Evolutionary conservation across 2,888 invertebrate genomes (phyloP), one percentile per base, ranked within the genome.

Genomic region (Drosophila subsilvestris): DNA sequence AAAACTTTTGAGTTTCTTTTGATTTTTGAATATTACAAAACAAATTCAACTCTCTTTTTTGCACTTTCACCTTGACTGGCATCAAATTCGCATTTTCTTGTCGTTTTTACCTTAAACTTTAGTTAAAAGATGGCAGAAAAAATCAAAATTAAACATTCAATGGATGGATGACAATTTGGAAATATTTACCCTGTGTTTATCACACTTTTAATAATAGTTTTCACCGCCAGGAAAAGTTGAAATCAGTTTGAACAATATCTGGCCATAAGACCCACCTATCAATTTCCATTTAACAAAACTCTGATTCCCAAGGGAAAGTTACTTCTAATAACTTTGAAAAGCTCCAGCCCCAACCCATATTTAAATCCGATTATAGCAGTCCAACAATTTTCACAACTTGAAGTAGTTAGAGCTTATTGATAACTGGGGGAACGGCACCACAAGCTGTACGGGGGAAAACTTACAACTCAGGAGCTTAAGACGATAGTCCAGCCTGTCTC

Each of bases 351-450:
- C 29, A 9, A 10, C 29, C 12, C 32, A 20, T 47, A 43, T 57
- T 29, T 48, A 68, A 66, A 66, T 56, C 65, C 57, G 65, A 68
- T 66, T 66, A 57, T 68, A 14, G n/a, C 18, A 56, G 57, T 10
- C 69, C 69, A 43, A 56, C 68, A 66, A 43, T 68, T 68, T 32
- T 43, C 69, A 42, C 69, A 68, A 49, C 48, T 66, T 68, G 29
- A 1, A 56, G 68, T 56, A 66, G 58, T 68, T 66, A 49, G 14
- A 68, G 57, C 47, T 68, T 69, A 66, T 66, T 68, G 65, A 68
- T 66, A 66, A 43, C 57, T 57, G 29, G 42, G 29, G 54, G 54
- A 66, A 66, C 53, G 54, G 56, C 42, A 68, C 37, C 65, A 37
- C 69, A 68, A 32, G 12, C 12, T 32, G 32, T 32, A 14, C 32